phyloP scores from a whole-genome alignment of 2,113 vertebrate species.

The Thamnophis sirtalis region DNA sequence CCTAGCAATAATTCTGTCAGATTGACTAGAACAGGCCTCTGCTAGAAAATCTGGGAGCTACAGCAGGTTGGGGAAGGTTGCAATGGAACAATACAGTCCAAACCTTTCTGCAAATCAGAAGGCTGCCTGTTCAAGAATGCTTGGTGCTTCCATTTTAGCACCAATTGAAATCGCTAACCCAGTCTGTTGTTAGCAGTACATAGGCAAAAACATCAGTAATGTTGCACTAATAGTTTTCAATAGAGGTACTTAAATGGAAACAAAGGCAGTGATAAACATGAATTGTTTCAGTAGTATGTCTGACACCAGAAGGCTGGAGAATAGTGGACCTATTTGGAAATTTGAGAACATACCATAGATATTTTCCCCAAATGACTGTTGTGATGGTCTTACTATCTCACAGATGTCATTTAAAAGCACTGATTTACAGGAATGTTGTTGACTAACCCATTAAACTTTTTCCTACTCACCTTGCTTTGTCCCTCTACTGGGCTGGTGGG shows the following conservation, averaged over 20 bases:
- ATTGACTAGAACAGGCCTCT: neutral
- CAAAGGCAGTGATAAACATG: neutral
- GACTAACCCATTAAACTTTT: neutral
- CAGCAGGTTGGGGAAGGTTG: neutral
- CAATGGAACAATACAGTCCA: neutral
- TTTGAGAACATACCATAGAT: neutral
- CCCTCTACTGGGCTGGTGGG: neutral
- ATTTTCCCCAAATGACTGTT: neutral
- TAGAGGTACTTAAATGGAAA: neutral
- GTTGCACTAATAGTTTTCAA: neutral
- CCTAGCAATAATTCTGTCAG: neutral
- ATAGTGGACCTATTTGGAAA: neutral
- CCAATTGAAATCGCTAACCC: neutral
- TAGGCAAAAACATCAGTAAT: neutral
- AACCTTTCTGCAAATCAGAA: neutral
- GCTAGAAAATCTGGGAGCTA: neutral
- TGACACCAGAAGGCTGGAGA: neutral
- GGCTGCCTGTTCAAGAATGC: neutral
- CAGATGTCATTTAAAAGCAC: neutral
- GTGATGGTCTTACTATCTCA: neutral
- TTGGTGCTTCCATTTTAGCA: neutral
- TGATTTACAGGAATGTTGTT: neutral
- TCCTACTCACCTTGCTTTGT: neutral
- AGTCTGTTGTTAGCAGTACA: neutral
- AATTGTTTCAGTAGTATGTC: neutral